Evolutionary conservation across 2,797 vertebrate species (phyloP), one percentile per base, ranked within the genome.

Genomic region (Chelmon rostratus): DNA sequence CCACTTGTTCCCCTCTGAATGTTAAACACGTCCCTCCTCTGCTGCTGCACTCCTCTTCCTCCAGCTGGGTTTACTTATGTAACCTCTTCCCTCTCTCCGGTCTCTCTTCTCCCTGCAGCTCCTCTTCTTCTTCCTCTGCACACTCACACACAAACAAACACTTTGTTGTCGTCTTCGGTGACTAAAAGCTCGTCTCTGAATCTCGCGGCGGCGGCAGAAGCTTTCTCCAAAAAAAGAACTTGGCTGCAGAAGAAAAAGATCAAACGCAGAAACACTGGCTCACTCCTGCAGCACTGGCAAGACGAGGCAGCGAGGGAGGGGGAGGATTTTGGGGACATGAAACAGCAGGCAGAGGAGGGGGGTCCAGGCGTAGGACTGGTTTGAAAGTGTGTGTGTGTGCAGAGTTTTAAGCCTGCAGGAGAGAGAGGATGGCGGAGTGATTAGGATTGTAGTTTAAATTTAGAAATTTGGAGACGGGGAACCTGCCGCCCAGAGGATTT

Each of bases 221-320:
- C 62, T 23, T 46, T 31, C 25, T 35, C 31, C 31, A 23, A 81
- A 89, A 89, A 91, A 91, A 90, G 67, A 92, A 81, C 42, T 67
- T 57, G 73, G 76, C 84, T 80, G 79, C 74, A 50, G 76, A 86
- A 87, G 88, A 87, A 88, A 72, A 81, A 89, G 88, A 93, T 94
- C 90, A 94, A 93, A 91, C 19, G 12, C 83, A 57, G 86, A 76
- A 67, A 78, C 76, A 68, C 64, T 88, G 83, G 74, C 71, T 80
- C 40, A n/a, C 65, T 77, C 68, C 74, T 70, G 78, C 79, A 86
- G 82, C 38, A 15, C 57, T 81, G 75, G 78, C n/a, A 44, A 6
- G 62, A 76, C 16, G 46, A 56, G 37, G 12, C 9, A 6, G 31
- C 11, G 35, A 28, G 49, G 21, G 31, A 23, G 67, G 44, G 25